Base-by-base conservation (phyloP, 2,888 invertebrate species). In the Leucophenga montana region DNA sequence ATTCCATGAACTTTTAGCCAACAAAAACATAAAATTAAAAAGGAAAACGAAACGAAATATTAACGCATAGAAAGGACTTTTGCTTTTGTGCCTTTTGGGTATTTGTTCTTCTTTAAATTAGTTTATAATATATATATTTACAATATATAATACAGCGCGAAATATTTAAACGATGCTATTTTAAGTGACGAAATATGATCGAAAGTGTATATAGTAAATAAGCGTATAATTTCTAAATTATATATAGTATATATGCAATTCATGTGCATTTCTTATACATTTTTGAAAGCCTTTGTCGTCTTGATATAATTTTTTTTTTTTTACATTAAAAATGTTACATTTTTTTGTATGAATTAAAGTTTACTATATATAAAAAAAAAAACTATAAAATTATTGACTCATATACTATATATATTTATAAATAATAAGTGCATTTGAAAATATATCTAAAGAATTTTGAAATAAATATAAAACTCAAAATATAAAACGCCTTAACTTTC, bases 71-170 rank as follows among this genome's bases (percentile, higher is more conserved):
- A 27, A 27, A 56, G 14, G 22, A 56, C 11, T 46, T 64, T 48
- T 64, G 22, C 62, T 62, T 62, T 46, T 62, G 62, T 64, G 62
- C 62, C 62, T 64, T 64, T n/a, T 48, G 44, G 18, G 20, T 46
- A 62, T n/a, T 22, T 46, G 22, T 22, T 20, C 46, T 48, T 31
- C 27, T 46, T 64, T 46, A 14, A 9, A 14, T 22, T 14, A 68
- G 33, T 72, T 71, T 74, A 73, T 61, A 75, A 73, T 72, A 64
- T 68, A 53, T 61, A 68, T 64, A 68, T 68, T 46, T 53, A 65
- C 62, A 68, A 71, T 39, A 56, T 59, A 66, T 66, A 54, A 54
- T 57, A 61, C n/a, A 31, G 33, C 61, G 57, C 39, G 39, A 31
- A 5, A 39, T 33, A 61, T 61, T 39, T 61, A 39, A 39, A 61